These are phyloP conservation scores for Drosophila nannoptera DNA, from an alignment of 1,140 invertebrate species.

Conservation along the genomic window DNA sequence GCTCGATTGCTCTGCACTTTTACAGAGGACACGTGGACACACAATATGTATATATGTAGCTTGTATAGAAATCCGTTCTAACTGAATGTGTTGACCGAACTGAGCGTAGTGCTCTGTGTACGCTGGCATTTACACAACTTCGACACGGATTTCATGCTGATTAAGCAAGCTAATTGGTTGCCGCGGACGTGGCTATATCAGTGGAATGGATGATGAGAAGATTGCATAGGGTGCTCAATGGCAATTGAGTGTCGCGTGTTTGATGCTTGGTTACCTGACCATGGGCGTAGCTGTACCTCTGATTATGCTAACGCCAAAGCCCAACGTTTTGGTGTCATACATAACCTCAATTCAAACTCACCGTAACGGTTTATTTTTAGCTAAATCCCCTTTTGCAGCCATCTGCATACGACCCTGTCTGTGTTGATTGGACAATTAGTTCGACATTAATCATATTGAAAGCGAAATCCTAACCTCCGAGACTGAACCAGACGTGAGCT, in stretches of 20 bases:
- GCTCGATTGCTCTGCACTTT: conserved; percentile 4
- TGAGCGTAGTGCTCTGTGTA: conserved; percentile 38
- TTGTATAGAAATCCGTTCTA: conserved; percentile 19
- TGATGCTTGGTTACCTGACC: conserved; percentile 62
- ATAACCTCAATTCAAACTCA: conserved; percentile 6
- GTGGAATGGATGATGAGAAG: conserved; percentile 49
- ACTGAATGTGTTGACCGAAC: conserved; percentile 38
- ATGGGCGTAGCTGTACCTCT: conserved; percentile 44
- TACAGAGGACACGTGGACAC: conserved; percentile 1
- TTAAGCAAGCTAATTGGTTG: conserved; percentile 69
- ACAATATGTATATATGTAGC: background rate
- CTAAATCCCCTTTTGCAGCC: background rate
- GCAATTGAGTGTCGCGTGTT: conserved; percentile 70
- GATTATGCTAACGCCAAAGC: background rate
- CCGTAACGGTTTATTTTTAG: background rate
- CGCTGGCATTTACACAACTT: conserved; percentile 62
- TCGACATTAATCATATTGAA: conserved; percentile 40
- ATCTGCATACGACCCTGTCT: conserved; percentile 1
- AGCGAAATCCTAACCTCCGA: conserved; percentile 38
- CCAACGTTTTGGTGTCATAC: background rate
- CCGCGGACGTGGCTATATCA: conserved; percentile 34
- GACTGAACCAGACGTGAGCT: conserved; percentile 15
- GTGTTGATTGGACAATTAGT: conserved; percentile 22
- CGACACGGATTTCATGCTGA: conserved; percentile 76
- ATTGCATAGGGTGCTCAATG: conserved; percentile 50